Evolutionary conservation across 2,113 vertebrate species (phyloP).

Genomic region (Caracal caracal): DNA sequence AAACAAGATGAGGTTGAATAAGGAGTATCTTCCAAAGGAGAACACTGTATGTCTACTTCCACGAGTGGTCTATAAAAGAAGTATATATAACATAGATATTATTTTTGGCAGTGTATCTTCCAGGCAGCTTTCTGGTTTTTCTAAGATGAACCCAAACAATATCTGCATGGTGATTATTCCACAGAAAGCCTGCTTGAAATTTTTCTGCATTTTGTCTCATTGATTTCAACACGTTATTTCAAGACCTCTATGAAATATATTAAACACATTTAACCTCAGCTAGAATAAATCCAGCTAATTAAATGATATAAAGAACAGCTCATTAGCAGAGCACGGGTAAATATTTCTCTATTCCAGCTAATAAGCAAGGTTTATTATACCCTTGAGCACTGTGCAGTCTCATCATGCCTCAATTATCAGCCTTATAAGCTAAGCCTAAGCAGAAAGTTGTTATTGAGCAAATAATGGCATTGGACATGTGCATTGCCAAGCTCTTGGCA

Average conservation of each 20-base stretch:
- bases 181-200: background rate
- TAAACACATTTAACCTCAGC: slow-evolving; percentile 54
- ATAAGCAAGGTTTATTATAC: background rate
- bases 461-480: background rate
- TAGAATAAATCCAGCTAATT: slow-evolving; percentile 68
- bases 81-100: background rate
- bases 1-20: background rate
- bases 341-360: slow-evolving; percentile 33
- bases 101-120: background rate
- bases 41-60: background rate
- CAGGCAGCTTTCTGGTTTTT: slow-evolving; percentile 26
- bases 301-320: slow-evolving; percentile 53
- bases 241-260: slow-evolving; percentile 53
- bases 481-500: background rate
- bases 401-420: background rate
- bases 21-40: background rate
- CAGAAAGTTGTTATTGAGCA: background rate
- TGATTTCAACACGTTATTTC: slow-evolving; percentile 55
- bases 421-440: background rate
- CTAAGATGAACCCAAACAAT: slow-evolving; percentile 35
- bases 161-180: background rate
- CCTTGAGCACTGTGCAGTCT: background rate
- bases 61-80: background rate
- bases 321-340: slow-evolving; percentile 54
- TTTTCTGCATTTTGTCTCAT: slow-evolving; percentile 21